A percentile compares a stretch with the other conserved stretches of the same genome.
These are phyloP conservation scores for Numenius phaeopus DNA, from an alignment of 2,797 vertebrate genomes.

Conservation along the genomic window DNA sequence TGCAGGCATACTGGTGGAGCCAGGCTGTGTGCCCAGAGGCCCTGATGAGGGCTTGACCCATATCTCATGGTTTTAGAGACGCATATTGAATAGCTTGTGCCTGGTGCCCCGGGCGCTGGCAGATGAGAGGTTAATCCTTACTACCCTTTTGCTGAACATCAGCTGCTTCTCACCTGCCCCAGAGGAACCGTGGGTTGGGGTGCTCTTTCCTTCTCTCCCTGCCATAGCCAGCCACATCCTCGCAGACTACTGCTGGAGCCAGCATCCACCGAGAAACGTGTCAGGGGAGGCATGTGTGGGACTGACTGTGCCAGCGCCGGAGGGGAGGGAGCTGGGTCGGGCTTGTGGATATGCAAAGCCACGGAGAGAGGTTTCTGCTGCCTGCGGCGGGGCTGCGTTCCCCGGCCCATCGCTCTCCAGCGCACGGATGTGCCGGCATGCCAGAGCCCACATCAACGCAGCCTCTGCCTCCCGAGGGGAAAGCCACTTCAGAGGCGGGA, in stretches of 20 bases:
- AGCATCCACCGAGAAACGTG: not conserved
- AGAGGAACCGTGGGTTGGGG: not conserved
- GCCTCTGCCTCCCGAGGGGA: not conserved
- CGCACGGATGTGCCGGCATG: not conserved
- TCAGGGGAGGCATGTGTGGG: not conserved
- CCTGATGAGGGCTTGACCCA: not conserved
- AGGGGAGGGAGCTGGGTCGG: not conserved
- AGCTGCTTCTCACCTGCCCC: not conserved
- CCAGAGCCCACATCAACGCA: not conserved
- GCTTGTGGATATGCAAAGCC: not conserved
- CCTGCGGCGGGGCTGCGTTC: not conserved
- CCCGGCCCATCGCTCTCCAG: not conserved
- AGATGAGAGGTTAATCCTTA: not conserved
- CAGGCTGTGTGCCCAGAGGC: not conserved
- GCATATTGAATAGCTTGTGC: not conserved
- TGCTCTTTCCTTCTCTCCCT: not conserved
- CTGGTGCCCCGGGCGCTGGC: rapidly evolving
- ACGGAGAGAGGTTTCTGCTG: not conserved
- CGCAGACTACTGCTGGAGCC: not conserved
- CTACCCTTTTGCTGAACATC: not conserved
- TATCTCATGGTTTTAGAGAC: not conserved
- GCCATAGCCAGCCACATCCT: not conserved
- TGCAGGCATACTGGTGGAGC: not conserved
- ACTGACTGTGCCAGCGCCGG: not conserved
- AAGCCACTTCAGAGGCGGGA: not conserved